A percentile compares a stretch with the other conserved stretches of the same genome.
These are phyloP conservation scores for Dolichoris vasculosae DNA, from an alignment of 1,140 invertebrate species.

Conservation along the genomic window DNA sequence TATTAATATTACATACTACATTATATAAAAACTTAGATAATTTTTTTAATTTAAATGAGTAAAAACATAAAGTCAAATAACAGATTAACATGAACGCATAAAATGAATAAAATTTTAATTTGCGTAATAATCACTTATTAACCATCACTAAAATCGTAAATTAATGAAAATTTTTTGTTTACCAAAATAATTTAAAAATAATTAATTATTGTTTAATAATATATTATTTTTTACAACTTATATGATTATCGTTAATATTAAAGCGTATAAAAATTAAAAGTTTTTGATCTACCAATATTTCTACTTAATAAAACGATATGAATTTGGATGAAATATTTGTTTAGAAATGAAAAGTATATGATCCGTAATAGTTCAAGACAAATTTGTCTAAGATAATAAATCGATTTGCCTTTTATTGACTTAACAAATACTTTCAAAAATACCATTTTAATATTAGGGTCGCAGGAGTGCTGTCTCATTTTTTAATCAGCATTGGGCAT, in stretches of 20 bases:
- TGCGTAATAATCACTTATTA: not conserved
- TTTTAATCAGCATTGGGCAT: not conserved
- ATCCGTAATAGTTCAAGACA: not conserved
- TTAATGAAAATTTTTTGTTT: too few species aligned
- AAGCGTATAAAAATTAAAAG: too few species aligned
- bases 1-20: not conserved
- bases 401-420: constrained; percentile 5
- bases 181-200: too few species aligned
- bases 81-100: not conserved
- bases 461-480: not conserved
- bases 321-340: not conserved
- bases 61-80: not conserved
- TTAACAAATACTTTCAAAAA: not conserved
- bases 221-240: too few species aligned
- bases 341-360: constrained; percentile 1
- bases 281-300: not conserved
- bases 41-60: not conserved
- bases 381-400: constrained; percentile 31
- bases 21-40: not conserved
- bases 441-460: not conserved
- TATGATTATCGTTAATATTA: too few species aligned
- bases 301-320: not conserved
- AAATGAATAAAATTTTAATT: not conserved
- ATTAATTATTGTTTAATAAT: too few species aligned
- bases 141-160: not conserved